Base-by-base conservation (phyloP, 30 jellyfish, hydroid and myxozoan genomes). In the Aurelia sp. region DNA sequence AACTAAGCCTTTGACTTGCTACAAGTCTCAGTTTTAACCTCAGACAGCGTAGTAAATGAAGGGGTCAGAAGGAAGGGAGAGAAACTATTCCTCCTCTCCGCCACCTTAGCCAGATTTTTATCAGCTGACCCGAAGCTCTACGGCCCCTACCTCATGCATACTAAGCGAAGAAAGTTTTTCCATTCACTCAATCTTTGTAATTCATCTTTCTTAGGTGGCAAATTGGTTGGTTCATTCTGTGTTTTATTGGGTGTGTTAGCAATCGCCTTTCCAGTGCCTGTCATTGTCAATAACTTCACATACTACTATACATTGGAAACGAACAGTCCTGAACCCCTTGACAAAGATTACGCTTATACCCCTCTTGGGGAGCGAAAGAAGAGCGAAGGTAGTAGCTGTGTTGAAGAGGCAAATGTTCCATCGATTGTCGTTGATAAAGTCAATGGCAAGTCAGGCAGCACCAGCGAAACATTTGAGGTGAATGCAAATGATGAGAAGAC, bases 221-320 rank as follows among this genome's bases (percentile, higher is more conserved):
- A 92, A 78, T 82, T 92, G 47, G 98, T 92, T 66, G 98, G 98
- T 48, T 92, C 98, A 19, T 86, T 92, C 85, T 92, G 98, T 69
- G 98, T 92, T 12, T 64, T 92, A 50, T 88, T 92, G 55, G 98
- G 98, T 33, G 98, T 92, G 15, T 65, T 92, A 33, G 97, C 98
- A 31, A 92, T 92, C 40, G 98, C 98, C 6, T 92, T 92, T 57
- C 98, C 98, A 11, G 98, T 92, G 33, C 98, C 98, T 3, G 98
- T 92, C 51, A 92, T 92, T 68, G 98, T 92, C 64, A 92, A 92
- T 89, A 92, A 92, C 57, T 92, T 92, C 92, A 92, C 98, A 3
- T 92, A 92, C 80, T 92, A 92, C 69, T 92, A 92, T 87, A 92
- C 98, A 27, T 61, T 92, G 74, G 98, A 92, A 59, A 97, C 87